These are phyloP conservation scores for Drosophila eohydei DNA, from an alignment of 2,888 invertebrate genomes.

Conservation along the genomic window DNA sequence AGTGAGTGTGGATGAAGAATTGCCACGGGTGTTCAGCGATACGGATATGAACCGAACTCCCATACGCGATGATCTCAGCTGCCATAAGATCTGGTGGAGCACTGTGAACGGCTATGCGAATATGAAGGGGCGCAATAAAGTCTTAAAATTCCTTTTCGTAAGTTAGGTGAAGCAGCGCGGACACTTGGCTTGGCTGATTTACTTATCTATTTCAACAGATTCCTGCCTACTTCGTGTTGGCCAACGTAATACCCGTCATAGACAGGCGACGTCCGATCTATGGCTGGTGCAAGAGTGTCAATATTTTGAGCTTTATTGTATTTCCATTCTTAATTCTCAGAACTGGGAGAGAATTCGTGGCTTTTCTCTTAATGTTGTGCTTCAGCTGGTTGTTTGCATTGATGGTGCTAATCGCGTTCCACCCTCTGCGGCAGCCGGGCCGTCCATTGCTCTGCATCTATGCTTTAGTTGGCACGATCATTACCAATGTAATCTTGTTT, in stretches of 20 bases:
- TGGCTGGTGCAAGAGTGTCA: slow-evolving; percentile 57
- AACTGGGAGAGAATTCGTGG: background rate
- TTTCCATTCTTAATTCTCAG: slow-evolving; percentile 34
- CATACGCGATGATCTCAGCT: background rate
- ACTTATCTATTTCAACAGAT: slow-evolving; percentile 18
- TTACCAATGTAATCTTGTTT: slow-evolving; percentile 19
- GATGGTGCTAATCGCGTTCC: slow-evolving; percentile 26
- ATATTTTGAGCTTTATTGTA: slow-evolving; percentile 11
- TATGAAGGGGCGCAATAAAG: slow-evolving; percentile 17
- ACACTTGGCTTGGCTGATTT: background rate
- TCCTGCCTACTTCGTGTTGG: slow-evolving; percentile 46
- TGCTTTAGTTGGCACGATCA: slow-evolving; percentile 16
- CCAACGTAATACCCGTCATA: slow-evolving; percentile 50
- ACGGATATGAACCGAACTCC: slow-evolving; percentile 16
- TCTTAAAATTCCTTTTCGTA: slow-evolving; percentile 22
- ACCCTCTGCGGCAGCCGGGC: slow-evolving; percentile 34
- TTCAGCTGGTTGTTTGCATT: slow-evolving; percentile 26
- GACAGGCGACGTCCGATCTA: slow-evolving; percentile 6
- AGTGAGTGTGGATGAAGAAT: background rate
- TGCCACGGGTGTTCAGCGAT: slow-evolving; percentile 30
- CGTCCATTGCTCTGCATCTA: slow-evolving; percentile 1
- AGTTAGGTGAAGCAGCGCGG: background rate
- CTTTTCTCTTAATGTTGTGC: background rate
- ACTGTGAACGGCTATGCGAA: slow-evolving; percentile 42
- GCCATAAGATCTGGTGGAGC: slow-evolving; percentile 39